Base-by-base conservation (phyloP, 1,140 invertebrate species). In the Drosophila mayri region DNA sequence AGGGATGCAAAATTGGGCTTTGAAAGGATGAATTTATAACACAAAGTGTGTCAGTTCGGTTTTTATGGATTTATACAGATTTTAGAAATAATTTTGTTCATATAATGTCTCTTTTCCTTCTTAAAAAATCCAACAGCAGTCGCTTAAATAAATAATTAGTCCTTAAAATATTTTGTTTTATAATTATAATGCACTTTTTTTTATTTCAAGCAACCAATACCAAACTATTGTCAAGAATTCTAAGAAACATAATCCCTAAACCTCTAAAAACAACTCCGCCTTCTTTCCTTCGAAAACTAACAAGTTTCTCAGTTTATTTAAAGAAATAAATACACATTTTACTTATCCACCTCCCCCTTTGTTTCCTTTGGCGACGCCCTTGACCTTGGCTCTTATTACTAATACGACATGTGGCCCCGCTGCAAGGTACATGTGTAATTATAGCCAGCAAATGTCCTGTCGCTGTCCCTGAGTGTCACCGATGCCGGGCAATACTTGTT, bases 391-490 rank as follows among this genome's bases (percentile, higher is more conserved):
- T 73, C 67, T 76, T 87, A 88, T 87, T 87, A 83, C 83, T 74
- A 55, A 88, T 88, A 83, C 84, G 84, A 79, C 83, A 87, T 86
- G 83, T 87, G 83, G 60, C 59, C 80, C 79, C 54, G 49, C 58
- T 72, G 55, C 52, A 73, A 83, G 79, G 67, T 87, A 87, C 84
- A 87, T 79, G 64, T 87, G 83, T 84, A 87, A 87, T 87, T 87
- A 87, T 88, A 75, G 76, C 76, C 63, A 71, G 86, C 76, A 87
- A 72, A 83, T 83, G 80, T 73, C 59, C 57, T 78, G 64, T 63
- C 65, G 25, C 67, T 65, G 81, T 77, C 81, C 81, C 76, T 70
- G 81, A 77, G 66, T 80, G 81, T 67, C 84, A 87, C 81, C 67
- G 79, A 88, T 80, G 80, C 76, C 76, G 64, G 54, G 40, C 68